Conservation (phyloP, 35 echinoderm and acorn worm genomes). For the Strongylocentrotus purpuratus region DNA sequence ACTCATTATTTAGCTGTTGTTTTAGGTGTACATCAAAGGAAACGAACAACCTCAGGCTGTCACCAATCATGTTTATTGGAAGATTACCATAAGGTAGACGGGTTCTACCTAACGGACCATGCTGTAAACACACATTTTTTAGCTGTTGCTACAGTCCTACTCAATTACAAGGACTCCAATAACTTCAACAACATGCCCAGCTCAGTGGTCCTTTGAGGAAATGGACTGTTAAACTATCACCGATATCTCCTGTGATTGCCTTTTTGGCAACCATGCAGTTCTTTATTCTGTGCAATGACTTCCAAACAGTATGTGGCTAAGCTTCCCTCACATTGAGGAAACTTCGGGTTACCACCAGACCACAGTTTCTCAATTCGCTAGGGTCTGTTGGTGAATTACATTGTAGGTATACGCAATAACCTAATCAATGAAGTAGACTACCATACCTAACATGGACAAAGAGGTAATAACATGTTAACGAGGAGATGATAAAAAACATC, state of each 20-base stretch:
- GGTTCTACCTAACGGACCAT: not conserved
- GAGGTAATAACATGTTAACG: too few relatives aligned
- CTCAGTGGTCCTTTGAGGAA: not conserved
- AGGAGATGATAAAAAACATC: too few relatives aligned
- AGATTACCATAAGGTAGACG: not conserved
- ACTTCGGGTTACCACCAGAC: not conserved
- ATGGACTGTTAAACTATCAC: not conserved
- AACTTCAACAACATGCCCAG: not conserved
- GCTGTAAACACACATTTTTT: not conserved
- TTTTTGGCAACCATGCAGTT: not conserved
- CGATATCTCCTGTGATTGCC: not conserved
- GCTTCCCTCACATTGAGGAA: not conserved
- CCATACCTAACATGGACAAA: too few relatives aligned
- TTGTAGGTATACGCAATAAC: not conserved
- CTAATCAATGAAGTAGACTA: too few relatives aligned
- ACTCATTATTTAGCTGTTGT: too few relatives aligned
- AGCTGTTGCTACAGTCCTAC: not conserved
- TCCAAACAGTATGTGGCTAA: not conserved
- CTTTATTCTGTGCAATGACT: slow-evolving; percentile 17
- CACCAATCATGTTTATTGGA: not conserved
- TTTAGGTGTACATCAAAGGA: too few relatives aligned
- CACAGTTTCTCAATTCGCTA: not conserved
- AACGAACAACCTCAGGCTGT: too few relatives aligned
- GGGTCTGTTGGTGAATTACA: not conserved
- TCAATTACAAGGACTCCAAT: not conserved